These are phyloP conservation scores for Syrrhaptes paradoxus DNA, from an alignment of 2,113 vertebrate genomes.

Conservation along the genomic window DNA sequence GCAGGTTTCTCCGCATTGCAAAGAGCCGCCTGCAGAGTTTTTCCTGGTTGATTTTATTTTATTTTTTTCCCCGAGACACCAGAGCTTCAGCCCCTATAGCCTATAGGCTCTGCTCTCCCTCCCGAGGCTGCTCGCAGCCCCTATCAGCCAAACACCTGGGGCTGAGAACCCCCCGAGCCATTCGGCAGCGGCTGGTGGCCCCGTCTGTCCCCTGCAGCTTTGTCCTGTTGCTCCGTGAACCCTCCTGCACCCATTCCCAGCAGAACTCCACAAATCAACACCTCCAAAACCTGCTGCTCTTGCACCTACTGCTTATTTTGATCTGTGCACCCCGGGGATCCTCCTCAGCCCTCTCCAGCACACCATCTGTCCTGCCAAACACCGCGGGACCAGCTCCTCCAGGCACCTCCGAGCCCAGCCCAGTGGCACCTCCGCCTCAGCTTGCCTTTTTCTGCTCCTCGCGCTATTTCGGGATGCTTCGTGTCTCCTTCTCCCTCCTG, in stretches of 20 bases:
- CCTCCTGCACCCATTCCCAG: neutral
- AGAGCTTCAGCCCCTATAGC: neutral
- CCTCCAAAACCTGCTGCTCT: neutral
- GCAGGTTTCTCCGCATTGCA: neutral
- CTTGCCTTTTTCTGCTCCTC: neutral
- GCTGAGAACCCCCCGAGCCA: neutral
- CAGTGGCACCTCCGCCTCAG: neutral
- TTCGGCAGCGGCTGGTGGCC: neutral
- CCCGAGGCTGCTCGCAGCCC: accelerated
- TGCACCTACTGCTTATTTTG: neutral
- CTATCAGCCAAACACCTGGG: neutral
- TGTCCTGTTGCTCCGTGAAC: neutral
- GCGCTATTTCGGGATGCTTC: neutral
- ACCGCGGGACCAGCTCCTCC: neutral
- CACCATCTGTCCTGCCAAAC: neutral
- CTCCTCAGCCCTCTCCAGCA: neutral
- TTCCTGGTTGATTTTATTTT: neutral
- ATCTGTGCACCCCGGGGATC: neutral
- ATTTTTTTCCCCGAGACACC: neutral
- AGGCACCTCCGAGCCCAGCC: neutral
- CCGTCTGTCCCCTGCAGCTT: neutral
- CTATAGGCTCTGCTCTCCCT: neutral
- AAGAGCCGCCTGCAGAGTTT: neutral
- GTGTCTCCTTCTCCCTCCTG: neutral
- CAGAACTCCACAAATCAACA: neutral